Base-by-base conservation (phyloP, 1,140 invertebrate species). In the Spodoptera litura region DNA sequence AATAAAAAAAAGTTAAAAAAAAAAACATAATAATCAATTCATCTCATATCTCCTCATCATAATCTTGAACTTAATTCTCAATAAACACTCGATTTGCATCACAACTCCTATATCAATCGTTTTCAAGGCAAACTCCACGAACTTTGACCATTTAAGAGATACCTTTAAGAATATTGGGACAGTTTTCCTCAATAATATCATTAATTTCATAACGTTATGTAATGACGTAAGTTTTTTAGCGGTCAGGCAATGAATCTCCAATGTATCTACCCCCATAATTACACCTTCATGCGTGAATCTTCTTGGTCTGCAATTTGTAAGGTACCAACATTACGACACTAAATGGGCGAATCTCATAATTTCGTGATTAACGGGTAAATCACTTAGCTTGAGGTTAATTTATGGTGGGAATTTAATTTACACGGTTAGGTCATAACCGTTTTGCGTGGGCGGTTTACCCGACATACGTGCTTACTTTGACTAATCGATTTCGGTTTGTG, bases 191-290 rank as follows among this genome's bases (percentile, higher is more conserved):
- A 70, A 53, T 53, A 31, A 31, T 27, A 70, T 70, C 49, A 61
- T 74, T 31, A 31, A 31, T 31, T 61, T 74, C 71, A 61, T 61
- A 74, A 74, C 15, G 9, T 25, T 58, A 44, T 44, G 38, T 44
- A 44, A 27, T 85, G 79, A 79, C 78, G 68, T 68, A 81, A 85
- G 78, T 27, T 79, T 64, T 64, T 70, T 73, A 77, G 75, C 68
- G 66, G 73, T 38, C 74, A 76, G 56, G 61, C 27, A 25, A 76
- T 76, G 76, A 78, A 78, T 72, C 78, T 81, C 64, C 56, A 68
- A 27, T 58, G 74, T 76, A 56, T 44, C 62, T 49, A 66, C 62
- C 62, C 78, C 81, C 81, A 80, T 84, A 86, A 86, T 86, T 86
- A 82, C 80, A 66, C 73, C 73, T 81, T 79, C 6, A 78, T 81